These are phyloP conservation scores for Orchesella flavescens DNA, from an alignment of 2,888 invertebrate species.

Conservation along the genomic window DNA sequence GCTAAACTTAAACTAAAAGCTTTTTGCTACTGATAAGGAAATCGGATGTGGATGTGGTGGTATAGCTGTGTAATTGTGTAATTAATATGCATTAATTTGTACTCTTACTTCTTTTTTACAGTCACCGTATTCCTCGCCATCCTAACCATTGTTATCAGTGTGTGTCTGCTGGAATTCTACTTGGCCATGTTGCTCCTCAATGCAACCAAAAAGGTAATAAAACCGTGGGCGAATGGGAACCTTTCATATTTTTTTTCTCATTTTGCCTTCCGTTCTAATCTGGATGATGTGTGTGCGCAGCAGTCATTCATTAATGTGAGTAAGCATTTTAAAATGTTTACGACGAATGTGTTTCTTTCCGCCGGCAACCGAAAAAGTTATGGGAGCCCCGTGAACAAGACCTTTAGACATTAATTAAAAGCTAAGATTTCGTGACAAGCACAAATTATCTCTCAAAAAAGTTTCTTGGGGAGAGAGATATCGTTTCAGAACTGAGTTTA, in stretches of 20 bases:
- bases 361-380: no score
- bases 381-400: not conserved
- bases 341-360: no score
- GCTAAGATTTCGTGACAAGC: constrained; percentile 47
- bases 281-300: no score
- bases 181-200: constrained; percentile 67
- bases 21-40: no score
- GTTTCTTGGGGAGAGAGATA: not conserved
- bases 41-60: no score
- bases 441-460: constrained; percentile 31
- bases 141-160: constrained; percentile 61
- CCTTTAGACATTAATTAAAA: constrained; percentile 30
- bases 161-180: constrained; percentile 68
- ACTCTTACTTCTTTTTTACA: constrained; percentile 30
- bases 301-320: no score
- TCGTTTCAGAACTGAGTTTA: no score
- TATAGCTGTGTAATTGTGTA: constrained; percentile 23
- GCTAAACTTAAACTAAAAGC: no score
- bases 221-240: not conserved
- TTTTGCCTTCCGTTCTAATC: not conserved
- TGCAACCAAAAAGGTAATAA: constrained; percentile 65
- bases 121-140: constrained; percentile 67
- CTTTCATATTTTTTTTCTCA: constrained; percentile 7
- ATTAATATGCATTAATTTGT: constrained; percentile 49
- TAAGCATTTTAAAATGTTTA: no score